phyloP scores from a whole-genome alignment of 2,797 vertebrate species.

The Microhierax caerulescens region DNA sequence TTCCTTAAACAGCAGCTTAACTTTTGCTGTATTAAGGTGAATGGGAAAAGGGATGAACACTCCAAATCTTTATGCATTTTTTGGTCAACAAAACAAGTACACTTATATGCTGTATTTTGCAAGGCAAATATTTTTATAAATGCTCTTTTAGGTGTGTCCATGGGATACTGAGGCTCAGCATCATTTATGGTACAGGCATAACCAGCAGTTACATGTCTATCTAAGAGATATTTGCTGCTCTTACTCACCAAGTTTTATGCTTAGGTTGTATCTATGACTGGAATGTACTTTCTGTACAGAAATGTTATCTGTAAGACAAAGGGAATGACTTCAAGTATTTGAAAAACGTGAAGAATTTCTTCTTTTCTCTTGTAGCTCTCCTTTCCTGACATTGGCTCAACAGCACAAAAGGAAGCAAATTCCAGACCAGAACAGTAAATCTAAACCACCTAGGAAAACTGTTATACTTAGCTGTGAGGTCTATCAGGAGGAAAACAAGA shows the following conservation, averaged over 20 bases:
- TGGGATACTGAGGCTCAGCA: not conserved
- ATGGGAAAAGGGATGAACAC: not conserved
- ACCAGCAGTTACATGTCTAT: not conserved
- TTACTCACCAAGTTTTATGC: not conserved
- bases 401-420: not conserved
- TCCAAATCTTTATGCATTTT: not conserved
- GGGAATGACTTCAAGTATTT: not conserved
- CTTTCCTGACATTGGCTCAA: not conserved
- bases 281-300: not conserved
- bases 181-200: not conserved
- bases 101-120: not conserved
- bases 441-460: not conserved
- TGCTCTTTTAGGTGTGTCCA: not conserved
- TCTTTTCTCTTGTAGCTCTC: not conserved
- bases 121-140: not conserved
- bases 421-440: not conserved
- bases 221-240: not conserved
- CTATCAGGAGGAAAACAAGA: not conserved
- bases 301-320: not conserved
- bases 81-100: not conserved
- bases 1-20: not conserved
- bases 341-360: not conserved
- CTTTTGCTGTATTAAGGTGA: not conserved
- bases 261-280: not conserved
- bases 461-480: not conserved